phyloP scores from a whole-genome alignment of 2,113 vertebrate genomes.

The Elephas maximus region DNA sequence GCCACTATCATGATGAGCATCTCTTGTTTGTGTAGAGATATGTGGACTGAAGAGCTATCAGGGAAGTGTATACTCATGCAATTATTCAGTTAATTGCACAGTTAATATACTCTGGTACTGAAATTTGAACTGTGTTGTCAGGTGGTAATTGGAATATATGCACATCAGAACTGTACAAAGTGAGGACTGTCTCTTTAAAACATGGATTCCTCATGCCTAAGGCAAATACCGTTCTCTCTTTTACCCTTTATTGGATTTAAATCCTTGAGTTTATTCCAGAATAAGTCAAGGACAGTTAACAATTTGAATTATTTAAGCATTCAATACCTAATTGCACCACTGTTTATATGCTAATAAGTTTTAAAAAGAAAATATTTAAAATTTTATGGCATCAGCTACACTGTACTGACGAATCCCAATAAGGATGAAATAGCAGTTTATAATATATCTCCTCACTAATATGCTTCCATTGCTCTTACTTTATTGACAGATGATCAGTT shows the following conservation, averaged over 20 bases:
- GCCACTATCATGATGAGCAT: neutral
- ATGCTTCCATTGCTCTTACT: neutral
- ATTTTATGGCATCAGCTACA: neutral
- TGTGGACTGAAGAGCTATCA: neutral
- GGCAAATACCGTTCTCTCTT: neutral
- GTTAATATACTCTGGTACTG: neutral
- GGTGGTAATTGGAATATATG: neutral
- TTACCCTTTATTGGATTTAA: neutral
- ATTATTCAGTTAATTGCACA: neutral
- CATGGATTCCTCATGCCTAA: neutral
- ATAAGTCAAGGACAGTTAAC: neutral
- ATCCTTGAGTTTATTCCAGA: neutral
- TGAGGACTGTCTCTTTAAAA: neutral
- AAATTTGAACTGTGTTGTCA: neutral
- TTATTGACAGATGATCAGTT: neutral
- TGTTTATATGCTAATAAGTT: neutral
- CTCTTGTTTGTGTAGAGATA: neutral
- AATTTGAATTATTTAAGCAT: neutral
- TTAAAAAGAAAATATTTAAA: conserved; percentile 19
- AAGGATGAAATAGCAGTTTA: conserved; percentile 19
- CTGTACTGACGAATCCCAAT: conserved; percentile 55
- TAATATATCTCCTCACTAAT: neutral
- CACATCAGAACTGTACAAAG: neutral
- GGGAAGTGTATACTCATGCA: neutral
- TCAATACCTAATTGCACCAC: neutral